Conservation (phyloP, 2,888 invertebrate species). For the Diadromus collaris region DNA sequence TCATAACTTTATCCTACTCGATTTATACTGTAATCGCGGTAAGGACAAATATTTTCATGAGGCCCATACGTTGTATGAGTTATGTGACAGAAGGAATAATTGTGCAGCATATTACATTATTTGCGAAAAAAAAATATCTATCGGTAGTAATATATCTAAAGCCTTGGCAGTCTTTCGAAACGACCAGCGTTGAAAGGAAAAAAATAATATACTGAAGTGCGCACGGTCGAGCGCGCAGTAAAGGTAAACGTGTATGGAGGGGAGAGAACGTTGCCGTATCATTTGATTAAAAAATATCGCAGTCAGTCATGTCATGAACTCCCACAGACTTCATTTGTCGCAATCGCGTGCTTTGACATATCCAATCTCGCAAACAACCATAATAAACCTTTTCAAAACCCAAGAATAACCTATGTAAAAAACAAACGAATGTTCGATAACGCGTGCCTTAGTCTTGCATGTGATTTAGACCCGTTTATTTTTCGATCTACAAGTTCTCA, state of each 20-base stretch:
- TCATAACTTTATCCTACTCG: background rate
- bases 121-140: background rate
- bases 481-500: too few species aligned
- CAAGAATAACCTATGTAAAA: background rate
- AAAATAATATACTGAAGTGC: background rate
- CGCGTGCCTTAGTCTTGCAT: background rate
- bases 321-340: background rate
- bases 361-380: background rate
- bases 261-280: background rate
- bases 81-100: conserved; percentile 8
- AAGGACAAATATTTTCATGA: conserved; percentile 24
- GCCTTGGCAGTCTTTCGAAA: background rate
- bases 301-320: conserved; percentile 34
- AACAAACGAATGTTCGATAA: background rate
- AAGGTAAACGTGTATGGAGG: background rate
- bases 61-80: background rate
- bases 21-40: conserved; percentile 20
- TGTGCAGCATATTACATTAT: conserved; percentile 21
- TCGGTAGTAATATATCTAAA: background rate
- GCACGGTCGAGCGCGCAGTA: background rate
- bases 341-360: conserved; percentile 2
- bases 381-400: too few species aligned
- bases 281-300: background rate
- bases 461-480: background rate
- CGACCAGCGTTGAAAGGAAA: background rate